These are phyloP conservation scores for Phymanthus crucifer DNA, from an alignment of 92 coral and sea anemone species.

Conservation along the genomic window DNA sequence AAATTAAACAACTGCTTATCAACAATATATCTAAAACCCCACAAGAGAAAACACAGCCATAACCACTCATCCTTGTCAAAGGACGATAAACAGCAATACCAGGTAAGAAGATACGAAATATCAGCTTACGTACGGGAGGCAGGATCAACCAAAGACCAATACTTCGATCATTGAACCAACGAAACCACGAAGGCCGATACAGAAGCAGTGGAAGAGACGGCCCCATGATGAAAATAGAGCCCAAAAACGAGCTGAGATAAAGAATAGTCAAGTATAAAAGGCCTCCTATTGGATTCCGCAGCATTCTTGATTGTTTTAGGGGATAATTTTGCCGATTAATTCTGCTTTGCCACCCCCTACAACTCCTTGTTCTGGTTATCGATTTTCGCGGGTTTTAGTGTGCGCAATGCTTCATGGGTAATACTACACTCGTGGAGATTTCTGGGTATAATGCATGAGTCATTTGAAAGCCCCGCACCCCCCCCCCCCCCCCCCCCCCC, in stretches of 20 bases:
- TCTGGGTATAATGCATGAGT: background rate
- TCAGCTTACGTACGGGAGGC: slow-evolving; percentile 74
- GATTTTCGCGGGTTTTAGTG: slow-evolving; percentile 16
- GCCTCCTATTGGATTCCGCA: slow-evolving; percentile 74
- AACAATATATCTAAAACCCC: background rate
- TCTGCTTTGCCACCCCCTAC: background rate
- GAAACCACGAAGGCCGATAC: slow-evolving; percentile 84
- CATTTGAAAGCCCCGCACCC: background rate
- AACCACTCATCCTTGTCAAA: background rate
- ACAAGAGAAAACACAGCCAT: background rate
- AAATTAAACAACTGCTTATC: background rate
- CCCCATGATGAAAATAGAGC: slow-evolving; percentile 79
- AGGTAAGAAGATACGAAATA: background rate
- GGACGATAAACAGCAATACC: background rate
- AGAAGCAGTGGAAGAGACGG: slow-evolving; percentile 83
- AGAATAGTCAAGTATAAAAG: slow-evolving; percentile 52
- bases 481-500: background rate
- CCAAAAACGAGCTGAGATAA: slow-evolving; percentile 70
- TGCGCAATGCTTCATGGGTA: slow-evolving; percentile 9
- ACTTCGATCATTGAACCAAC: slow-evolving; percentile 73
- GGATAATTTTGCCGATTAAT: background rate
- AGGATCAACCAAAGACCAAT: slow-evolving; percentile 68
- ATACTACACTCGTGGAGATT: background rate
- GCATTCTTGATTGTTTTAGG: slow-evolving; percentile 43
- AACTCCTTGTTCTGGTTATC: background rate